Evolutionary conservation across 1,140 invertebrate species (phyloP).

Genomic region (Scaptodrosophila lebanonensis): DNA sequence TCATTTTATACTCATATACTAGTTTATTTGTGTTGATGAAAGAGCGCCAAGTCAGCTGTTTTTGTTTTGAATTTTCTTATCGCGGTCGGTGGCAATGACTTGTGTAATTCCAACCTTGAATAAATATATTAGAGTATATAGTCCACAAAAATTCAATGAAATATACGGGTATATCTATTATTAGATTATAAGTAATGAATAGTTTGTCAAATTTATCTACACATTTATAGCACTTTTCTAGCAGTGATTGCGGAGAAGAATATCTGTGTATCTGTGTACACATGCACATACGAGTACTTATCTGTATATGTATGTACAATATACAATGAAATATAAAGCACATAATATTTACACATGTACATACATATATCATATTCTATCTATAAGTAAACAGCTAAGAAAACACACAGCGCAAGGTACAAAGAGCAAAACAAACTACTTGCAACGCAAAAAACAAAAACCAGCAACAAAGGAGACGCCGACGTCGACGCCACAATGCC

Average conservation of each 20-base stretch:
- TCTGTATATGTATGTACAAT: too few relatives aligned
- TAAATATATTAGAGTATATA: background rate
- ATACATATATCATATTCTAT: conserved; percentile 1
- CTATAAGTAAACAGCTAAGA: background rate
- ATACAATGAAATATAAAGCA: too few relatives aligned
- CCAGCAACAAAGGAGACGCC: conserved; percentile 32
- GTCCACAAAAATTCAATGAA: too few relatives aligned
- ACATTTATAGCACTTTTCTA: too few relatives aligned
- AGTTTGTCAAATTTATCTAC: too few relatives aligned
- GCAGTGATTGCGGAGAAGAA: too few relatives aligned
- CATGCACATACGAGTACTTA: too few relatives aligned
- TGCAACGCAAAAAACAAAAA: conserved; percentile 5
- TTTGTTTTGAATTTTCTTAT: conserved; percentile 57
- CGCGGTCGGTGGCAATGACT: conserved; percentile 17
- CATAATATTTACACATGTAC: conserved; percentile 17
- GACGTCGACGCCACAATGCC: too few relatives aligned
- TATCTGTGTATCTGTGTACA: too few relatives aligned
- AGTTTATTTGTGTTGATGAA: too few relatives aligned
- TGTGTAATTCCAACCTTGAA: conserved; percentile 44
- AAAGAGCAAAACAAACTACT: conserved; percentile 10
- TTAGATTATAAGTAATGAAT: conserved; percentile 15
- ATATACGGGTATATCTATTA: background rate
- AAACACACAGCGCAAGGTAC: background rate
- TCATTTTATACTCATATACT: too few relatives aligned
- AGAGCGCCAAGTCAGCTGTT: conserved; percentile 58